Base-by-base conservation (phyloP, 2,797 vertebrate genomes). In the Argentina silus region DNA sequence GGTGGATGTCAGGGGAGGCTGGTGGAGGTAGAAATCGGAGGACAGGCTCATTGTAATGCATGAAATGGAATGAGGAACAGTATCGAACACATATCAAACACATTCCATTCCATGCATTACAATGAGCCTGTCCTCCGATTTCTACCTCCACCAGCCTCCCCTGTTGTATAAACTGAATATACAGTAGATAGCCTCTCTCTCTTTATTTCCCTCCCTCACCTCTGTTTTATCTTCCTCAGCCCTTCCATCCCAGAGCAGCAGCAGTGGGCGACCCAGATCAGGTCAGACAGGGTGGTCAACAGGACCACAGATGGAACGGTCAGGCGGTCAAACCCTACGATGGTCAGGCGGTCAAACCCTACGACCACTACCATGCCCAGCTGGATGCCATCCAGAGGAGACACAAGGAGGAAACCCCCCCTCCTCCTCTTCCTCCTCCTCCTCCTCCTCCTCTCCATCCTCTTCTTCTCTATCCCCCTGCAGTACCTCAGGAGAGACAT, bases 311-410 rank as follows among this genome's bases (percentile, higher is more conserved):
- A 78, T 68, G 76, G 0, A 57, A 47, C 2, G 72, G 6, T 19
- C 67, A 75, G 1, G 47, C 47, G 0, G 14, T 48, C 44, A 45
- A 55, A n/a, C 84, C 75, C 59, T 96, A 95, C 76, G 85, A 79
- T n/a, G 72, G 6, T 19, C 67, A 75, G 1, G 47, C 47, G 0
- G 14, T 48, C 44, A 45, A 55, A n/a, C 84, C 75, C 59, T 96
- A 95, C 76, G 85, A 79, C 21, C 90, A 92, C 84, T 94, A 93
- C 74, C 91, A 92, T 55, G 91, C 85, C 67, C 91, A 93, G 44
- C 89, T 95, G 75, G 92, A 96, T 17, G 86, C 81, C 76, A 72
- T 94, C 14, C 87, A 91, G 67, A 86, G 82, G 72, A 92, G 84
- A 79, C 73, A 68, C 43, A 70, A 79, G 7, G 82, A 80, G 45